Evolutionary conservation across 2,888 invertebrate species (phyloP).

Genomic region (Trisateles emortualis): DNA sequence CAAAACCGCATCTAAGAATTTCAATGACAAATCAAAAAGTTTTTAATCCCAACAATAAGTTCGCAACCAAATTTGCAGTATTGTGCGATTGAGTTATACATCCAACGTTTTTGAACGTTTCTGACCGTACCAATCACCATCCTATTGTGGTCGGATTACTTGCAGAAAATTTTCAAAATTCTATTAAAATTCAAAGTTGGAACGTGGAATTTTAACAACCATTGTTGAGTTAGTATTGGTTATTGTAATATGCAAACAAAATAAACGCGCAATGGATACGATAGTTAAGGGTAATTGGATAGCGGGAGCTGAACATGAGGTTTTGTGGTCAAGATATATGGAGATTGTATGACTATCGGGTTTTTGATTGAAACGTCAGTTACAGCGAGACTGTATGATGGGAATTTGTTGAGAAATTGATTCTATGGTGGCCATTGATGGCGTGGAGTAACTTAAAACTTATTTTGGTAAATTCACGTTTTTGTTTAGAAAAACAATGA

Average conservation of each 20-base stretch:
- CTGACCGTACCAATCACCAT: slow-evolving; percentile 67
- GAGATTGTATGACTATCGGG: slow-evolving; percentile 69
- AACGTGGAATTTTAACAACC: slow-evolving; percentile 35
- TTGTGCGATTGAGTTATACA: slow-evolving; percentile 57
- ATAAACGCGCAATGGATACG: slow-evolving; percentile 26
- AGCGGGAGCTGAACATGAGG: slow-evolving; percentile 42
- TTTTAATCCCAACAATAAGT: slow-evolving; percentile 48
- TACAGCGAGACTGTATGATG: slow-evolving; percentile 49
- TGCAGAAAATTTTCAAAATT: slow-evolving; percentile 64
- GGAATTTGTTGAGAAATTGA: slow-evolving; percentile 46
- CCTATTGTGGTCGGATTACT: slow-evolving; percentile 76
- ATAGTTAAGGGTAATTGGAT: slow-evolving; percentile 36
- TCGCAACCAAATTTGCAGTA: slow-evolving; percentile 59
- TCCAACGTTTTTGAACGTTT: slow-evolving; percentile 45
- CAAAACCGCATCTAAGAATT: slow-evolving; percentile 22
- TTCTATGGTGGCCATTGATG: slow-evolving; percentile 34
- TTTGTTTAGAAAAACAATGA: not conserved
- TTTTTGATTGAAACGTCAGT: slow-evolving; percentile 74
- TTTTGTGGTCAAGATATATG: slow-evolving; percentile 73
- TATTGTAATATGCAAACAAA: slow-evolving; percentile 7
- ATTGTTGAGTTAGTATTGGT: slow-evolving; percentile 35
- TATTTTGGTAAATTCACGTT: too few relatives aligned
- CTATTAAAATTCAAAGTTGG: slow-evolving; percentile 49
- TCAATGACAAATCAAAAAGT: slow-evolving; percentile 57
- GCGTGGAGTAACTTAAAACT: slow-evolving; percentile 18